Conservation (phyloP, 1,140 invertebrate genomes). For the Watersipora subatra region DNA sequence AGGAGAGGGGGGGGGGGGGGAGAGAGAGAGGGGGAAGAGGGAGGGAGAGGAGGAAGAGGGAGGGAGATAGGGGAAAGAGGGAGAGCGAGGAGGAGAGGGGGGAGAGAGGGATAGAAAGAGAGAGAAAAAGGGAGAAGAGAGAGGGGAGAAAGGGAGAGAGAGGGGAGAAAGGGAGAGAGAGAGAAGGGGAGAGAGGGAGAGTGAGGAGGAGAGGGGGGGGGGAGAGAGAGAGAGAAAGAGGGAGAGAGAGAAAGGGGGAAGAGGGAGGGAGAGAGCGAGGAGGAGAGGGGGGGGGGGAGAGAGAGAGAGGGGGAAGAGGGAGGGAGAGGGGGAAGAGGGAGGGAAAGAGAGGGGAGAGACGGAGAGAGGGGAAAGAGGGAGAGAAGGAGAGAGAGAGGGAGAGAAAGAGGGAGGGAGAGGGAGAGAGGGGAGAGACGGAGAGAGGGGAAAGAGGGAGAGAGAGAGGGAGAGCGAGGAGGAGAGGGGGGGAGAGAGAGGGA, state of each 20-base stretch:
- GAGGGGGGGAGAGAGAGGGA: too few relatives aligned
- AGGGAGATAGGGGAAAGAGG: too few relatives aligned
- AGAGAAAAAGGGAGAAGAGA: conserved; percentile 3
- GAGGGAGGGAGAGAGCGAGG: neutral
- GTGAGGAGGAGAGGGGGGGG: neutral
- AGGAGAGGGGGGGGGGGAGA: conserved; percentile 1
- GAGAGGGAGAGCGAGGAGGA: too few relatives aligned
- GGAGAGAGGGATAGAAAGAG: too few relatives aligned
- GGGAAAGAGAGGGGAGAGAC: conserved; percentile 1
- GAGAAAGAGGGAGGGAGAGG: neutral
- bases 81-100: too few relatives aligned
- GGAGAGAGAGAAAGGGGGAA: neutral
- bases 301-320: too few relatives aligned
- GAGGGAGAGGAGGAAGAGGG: neutral
- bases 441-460: too few relatives aligned
- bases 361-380: neutral
- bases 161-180: neutral
- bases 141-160: neutral
- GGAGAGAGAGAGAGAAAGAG: conserved; percentile 3
- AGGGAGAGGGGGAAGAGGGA: neutral
- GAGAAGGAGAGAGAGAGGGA: neutral
- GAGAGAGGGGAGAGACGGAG: neutral
- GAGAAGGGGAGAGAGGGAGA: conserved; percentile 1
- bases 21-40: conserved; percentile 1
- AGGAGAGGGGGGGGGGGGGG: neutral